Evolutionary conservation across 2,888 invertebrate genomes (phyloP).

Genomic region (Caenorhabditis afra): DNA sequence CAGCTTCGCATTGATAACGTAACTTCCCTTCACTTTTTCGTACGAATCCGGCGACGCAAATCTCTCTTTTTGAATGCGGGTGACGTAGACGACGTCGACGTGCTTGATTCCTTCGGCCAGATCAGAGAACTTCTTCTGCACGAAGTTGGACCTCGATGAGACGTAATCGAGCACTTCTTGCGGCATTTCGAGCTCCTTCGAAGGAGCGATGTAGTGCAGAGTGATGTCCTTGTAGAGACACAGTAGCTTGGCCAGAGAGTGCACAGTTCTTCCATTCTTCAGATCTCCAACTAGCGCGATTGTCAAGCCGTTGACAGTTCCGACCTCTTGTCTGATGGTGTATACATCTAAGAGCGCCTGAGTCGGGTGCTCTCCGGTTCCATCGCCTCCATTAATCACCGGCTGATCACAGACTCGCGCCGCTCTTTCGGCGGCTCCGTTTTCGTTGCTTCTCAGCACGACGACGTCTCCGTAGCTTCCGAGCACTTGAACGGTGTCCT

Average conservation of each 20-base stretch:
- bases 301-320: constrained; percentile 96
- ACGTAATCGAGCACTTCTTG: constrained; percentile 89
- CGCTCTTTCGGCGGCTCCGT: constrained; percentile 87
- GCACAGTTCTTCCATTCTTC: constrained; percentile 97
- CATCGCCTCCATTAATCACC: constrained; percentile 98
- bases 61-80: constrained; percentile 90
- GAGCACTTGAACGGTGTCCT: constrained; percentile 83
- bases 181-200: constrained; percentile 90
- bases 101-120: constrained; percentile 91
- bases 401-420: constrained; percentile 69
- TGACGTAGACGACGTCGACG: constrained; percentile 98
- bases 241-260: constrained; percentile 93
- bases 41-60: constrained; percentile 49
- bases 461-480: constrained; percentile 87
- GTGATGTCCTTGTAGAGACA: constrained; percentile 91
- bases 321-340: constrained; percentile 98
- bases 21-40: constrained; percentile 84
- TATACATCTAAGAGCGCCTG: constrained; percentile 94
- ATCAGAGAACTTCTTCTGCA: constrained; percentile 82
- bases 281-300: constrained; percentile 98
- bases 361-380: constrained; percentile 96
- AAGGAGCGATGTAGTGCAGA: constrained; percentile 91
- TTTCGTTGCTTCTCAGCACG: constrained; percentile 93
- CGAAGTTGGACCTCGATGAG: constrained; percentile 86
- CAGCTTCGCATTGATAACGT: constrained; percentile 93